Evolutionary conservation across 2,797 vertebrate genomes (phyloP), one percentile per base, ranked within the genome.

Genomic region (Siniperca obscura): DNA sequence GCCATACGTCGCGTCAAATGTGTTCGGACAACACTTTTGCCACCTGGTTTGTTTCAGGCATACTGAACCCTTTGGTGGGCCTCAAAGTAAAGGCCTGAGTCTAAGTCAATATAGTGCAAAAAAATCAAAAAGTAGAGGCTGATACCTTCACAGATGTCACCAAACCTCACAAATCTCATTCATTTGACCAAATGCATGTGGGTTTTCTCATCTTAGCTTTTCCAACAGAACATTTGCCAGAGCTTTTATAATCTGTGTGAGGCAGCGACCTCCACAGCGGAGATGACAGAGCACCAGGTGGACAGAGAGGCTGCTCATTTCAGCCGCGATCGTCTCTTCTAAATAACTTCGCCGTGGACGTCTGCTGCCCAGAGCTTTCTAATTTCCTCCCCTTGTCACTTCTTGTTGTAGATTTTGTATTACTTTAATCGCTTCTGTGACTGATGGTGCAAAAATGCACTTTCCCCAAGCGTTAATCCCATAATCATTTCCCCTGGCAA

Each of bases 301-400:
- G 55, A 55, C 27, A 0, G 46, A 74, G 40, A 52, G 4, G 66
- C 85, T 2, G 64, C 73, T 86, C 84, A 66, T 84, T 88, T 77
- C 78, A 59, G 76, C 30, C 7, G 4, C 40, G 0, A 67, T 73
- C 21, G n/a, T 56, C 56, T 60, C 46, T 1, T 21, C 69, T 78
- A 77, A 85, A 81, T 75, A 79, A 75, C 68, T 74, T 25, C 6
- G 1, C 65, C 4, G 11, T 34, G 52, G 66, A 67, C 66, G 66
- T 70, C 71, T 60, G 87, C 78, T 62, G 71, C 79, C 80, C 74
- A 1, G 27, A 86, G 87, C 67, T 82, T 88, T 85, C 82, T 92
- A 69, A 90, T 90, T 84, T 81, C 85, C 82, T 76, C 70, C 78
- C 42, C 75, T 73, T 88, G 87, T 90, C 88, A 73, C 84, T 91